A percentile compares a stretch with the other conserved stretches of the same genome.
Conservation (phyloP, 2,113 vertebrate species). For the Rafetus swinhoei region DNA sequence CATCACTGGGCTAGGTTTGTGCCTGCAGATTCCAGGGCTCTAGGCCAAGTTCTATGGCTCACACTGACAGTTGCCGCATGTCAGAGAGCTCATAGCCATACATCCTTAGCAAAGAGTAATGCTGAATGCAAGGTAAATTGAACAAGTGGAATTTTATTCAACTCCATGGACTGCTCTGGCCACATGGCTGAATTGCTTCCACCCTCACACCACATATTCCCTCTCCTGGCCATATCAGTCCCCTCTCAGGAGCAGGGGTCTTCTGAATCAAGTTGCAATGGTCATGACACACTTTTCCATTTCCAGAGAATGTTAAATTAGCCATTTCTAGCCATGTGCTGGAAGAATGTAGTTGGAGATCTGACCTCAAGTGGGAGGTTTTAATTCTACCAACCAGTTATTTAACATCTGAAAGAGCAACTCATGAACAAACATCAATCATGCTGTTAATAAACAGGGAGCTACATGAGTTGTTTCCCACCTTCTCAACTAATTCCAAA, state of each 20-base stretch:
- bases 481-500: neutral
- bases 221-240: neutral
- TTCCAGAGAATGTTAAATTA: neutral
- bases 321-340: neutral
- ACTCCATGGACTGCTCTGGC: neutral
- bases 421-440: neutral
- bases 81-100: neutral
- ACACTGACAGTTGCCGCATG: neutral
- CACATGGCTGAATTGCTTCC: neutral
- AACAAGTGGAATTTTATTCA: neutral
- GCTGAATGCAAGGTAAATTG: no score
- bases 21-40: neutral
- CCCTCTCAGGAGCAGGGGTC: neutral
- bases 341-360: neutral
- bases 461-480: neutral
- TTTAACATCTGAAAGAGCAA: neutral
- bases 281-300: neutral
- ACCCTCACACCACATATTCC: neutral
- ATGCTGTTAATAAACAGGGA: neutral
- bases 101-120: neutral
- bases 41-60: neutral
- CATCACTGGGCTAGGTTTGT: neutral
- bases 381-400: neutral
- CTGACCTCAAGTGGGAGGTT: neutral
- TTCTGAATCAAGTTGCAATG: neutral